These are phyloP conservation scores for Cyphomyrmex costatus DNA, from an alignment of 1,140 invertebrate species.

Conservation along the genomic window DNA sequence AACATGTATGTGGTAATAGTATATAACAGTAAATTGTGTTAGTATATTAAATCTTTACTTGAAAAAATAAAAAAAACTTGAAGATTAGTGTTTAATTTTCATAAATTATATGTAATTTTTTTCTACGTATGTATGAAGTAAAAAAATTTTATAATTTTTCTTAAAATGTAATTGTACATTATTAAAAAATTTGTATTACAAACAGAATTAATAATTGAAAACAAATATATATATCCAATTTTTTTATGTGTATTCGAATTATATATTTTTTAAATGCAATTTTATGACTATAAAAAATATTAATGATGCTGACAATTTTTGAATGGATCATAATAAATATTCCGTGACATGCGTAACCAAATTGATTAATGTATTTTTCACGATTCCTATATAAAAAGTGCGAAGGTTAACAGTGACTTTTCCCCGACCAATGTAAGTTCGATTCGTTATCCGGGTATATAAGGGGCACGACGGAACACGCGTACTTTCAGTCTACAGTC, in stretches of 20 bases:
- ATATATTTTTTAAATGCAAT: not conserved
- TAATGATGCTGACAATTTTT: not conserved
- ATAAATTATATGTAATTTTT: not conserved
- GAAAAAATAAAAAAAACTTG: not conserved
- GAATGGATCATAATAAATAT: not conserved
- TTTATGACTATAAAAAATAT: not conserved
- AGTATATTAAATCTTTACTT: constrained; percentile 1
- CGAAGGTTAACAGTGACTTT: constrained; percentile 71
- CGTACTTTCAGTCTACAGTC: constrained; percentile 64
- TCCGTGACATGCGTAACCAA: not conserved
- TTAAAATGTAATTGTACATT: not conserved
- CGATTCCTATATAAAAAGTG: constrained; percentile 57
- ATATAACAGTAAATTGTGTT: not conserved
- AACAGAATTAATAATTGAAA: not conserved
- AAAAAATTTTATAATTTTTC: not conserved
- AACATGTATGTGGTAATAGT: not conserved
- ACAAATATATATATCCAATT: not conserved
- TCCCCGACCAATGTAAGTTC: constrained; percentile 57
- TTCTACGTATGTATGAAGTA: not conserved
- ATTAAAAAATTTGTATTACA: not conserved
- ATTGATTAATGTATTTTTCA: constrained; percentile 40
- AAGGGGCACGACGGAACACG: constrained; percentile 33
- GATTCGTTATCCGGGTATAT: constrained; percentile 62
- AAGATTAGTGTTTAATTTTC: not conserved
- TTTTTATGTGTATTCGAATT: not conserved